Percentiles rank a stretch among this genome's conserved stretches.
Evolutionary conservation across 2,888 invertebrate genomes (phyloP).

Genomic region (Gymnocheta viridis): DNA sequence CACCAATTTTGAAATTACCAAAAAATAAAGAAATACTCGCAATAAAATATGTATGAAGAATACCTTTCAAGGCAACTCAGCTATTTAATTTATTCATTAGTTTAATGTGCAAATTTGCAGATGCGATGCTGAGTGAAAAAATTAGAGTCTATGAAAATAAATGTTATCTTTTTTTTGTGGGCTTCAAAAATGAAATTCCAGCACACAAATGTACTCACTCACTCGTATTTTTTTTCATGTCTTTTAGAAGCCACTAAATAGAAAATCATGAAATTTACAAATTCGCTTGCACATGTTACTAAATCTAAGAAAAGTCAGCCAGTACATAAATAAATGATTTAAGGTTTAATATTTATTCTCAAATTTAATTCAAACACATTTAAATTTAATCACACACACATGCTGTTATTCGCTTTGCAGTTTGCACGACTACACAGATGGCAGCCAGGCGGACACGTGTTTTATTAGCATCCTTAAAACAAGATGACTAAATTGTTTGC

Average conservation of each 20-base stretch:
- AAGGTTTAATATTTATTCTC: not conserved
- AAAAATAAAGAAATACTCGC: not conserved
- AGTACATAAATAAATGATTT: not conserved
- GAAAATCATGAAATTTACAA: not conserved
- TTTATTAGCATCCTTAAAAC: constrained; percentile 45
- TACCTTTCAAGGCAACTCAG: not conserved
- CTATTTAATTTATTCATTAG: not conserved
- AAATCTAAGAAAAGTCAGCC: not conserved
- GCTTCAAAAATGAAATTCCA: not conserved
- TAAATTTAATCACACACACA: not conserved
- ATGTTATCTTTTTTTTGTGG: no score
- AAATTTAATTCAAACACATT: not conserved
- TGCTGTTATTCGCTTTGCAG: not conserved
- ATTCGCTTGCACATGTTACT: no score
- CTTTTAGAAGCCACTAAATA: not conserved
- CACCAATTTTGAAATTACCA: not conserved
- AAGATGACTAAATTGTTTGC: constrained; percentile 23
- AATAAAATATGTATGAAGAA: not conserved
- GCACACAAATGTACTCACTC: not conserved
- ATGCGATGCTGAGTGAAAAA: not conserved
- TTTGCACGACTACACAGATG: not conserved
- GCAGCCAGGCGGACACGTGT: not conserved
- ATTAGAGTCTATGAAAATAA: not conserved
- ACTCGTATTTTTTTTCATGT: no score
- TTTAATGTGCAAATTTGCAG: not conserved